Percentiles rank a stretch among this genome's conserved stretches.
These are phyloP conservation scores for Stomatorhinus ivindoensis DNA, from an alignment of 2,113 vertebrate species.

Conservation along the genomic window DNA sequence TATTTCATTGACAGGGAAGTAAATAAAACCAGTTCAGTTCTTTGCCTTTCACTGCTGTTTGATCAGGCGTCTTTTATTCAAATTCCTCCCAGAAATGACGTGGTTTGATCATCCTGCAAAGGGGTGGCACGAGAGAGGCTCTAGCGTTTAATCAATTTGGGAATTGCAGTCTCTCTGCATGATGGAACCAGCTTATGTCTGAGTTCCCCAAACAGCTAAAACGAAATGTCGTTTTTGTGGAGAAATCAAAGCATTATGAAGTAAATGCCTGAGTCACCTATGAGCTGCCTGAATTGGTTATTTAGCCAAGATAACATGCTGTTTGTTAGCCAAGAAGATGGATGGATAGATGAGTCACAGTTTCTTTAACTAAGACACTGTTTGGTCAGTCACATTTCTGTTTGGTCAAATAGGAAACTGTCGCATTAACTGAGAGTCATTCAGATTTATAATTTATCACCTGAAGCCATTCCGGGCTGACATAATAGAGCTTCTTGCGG, in stretches of 20 bases:
- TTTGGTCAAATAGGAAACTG: background rate
- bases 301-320: background rate
- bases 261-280: background rate
- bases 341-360: background rate
- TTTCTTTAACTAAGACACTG: background rate
- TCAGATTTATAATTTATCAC: background rate
- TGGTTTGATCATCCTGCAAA: background rate
- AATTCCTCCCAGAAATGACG: background rate
- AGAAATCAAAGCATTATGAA: background rate
- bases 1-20: slow-evolving; percentile 1
- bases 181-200: background rate
- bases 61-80: slow-evolving; percentile 17
- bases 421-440: background rate
- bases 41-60: slow-evolving; percentile 9
- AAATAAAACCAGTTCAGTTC: slow-evolving; percentile 29
- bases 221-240: background rate
- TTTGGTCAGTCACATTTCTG: background rate
- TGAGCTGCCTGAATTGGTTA: background rate
- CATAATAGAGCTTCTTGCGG: background rate
- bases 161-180: background rate
- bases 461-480: background rate
- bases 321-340: background rate
- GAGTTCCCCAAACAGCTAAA: background rate
- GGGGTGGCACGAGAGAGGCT: background rate
- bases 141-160: background rate